These are phyloP conservation scores for Menura novaehollandiae DNA, from an alignment of 2,113 vertebrate species.

Conservation along the genomic window DNA sequence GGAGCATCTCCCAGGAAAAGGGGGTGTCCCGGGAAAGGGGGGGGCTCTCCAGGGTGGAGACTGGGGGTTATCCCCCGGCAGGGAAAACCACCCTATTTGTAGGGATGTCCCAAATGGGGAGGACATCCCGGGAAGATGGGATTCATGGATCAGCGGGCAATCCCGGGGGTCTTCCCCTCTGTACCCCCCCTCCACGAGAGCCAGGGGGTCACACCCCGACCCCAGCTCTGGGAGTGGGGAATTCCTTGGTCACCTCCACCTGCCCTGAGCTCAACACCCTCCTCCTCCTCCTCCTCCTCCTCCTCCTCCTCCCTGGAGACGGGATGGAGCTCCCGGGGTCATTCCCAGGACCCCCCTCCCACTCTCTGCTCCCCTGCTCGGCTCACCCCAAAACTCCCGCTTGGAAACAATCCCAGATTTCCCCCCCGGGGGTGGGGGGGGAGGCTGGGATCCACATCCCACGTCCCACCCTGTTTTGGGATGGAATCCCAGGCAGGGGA, in stretches of 20 bases:
- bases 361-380: neutral
- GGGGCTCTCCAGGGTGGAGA: too few relatives aligned
- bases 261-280: neutral
- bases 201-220: neutral
- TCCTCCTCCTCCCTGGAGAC: neutral
- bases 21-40: too few relatives aligned
- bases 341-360: neutral
- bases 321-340: neutral
- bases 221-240: neutral
- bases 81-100: accelerated
- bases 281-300: too few relatives aligned
- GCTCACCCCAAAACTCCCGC: neutral
- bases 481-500: neutral
- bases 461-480: neutral
- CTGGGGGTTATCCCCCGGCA: neutral
- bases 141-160: neutral
- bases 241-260: neutral
- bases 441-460: neutral
- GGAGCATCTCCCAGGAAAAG: neutral
- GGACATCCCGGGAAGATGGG: neutral
- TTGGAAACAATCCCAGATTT: accelerated
- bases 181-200: neutral
- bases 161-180: neutral
- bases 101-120: neutral
- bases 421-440: too few relatives aligned